Percentiles rank a stretch among this genome's conserved stretches.
These are phyloP conservation scores for Busseola fusca DNA, from an alignment of 2,888 invertebrate species.

Conservation along the genomic window DNA sequence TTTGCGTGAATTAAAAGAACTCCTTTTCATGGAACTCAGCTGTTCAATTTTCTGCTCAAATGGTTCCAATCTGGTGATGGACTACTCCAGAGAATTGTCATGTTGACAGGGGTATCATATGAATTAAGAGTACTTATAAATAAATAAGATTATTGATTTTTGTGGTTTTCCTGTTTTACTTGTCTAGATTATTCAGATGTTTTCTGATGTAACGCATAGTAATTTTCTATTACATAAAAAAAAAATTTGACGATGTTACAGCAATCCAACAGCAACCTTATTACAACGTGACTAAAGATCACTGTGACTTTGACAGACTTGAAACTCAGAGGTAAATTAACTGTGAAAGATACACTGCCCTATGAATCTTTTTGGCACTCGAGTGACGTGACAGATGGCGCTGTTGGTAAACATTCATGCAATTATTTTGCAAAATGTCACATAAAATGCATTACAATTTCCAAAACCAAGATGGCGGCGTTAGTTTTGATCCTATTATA, in stretches of 20 bases:
- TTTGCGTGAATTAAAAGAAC: not conserved
- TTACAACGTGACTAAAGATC: no score
- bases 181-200: not conserved
- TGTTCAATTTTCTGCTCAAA: conserved; percentile 49
- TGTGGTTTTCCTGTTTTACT: not conserved
- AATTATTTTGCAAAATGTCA: not conserved
- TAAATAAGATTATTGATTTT: not conserved
- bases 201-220: no score
- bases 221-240: no score
- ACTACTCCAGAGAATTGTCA: conserved; percentile 6
- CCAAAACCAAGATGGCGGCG: not conserved
- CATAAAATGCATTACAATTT: not conserved
- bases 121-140: not conserved
- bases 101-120: not conserved
- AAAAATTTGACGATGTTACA: no score
- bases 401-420: not conserved
- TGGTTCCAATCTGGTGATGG: conserved; percentile 9
- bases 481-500: no score
- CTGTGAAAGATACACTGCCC: no score
- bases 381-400: no score
- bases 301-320: no score
- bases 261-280: no score
- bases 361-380: no score
- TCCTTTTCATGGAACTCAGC: conserved; percentile 19
- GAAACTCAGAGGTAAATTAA: no score